Base-by-base conservation (phyloP, 2,888 invertebrate genomes). In the Loripinus fragilis region DNA sequence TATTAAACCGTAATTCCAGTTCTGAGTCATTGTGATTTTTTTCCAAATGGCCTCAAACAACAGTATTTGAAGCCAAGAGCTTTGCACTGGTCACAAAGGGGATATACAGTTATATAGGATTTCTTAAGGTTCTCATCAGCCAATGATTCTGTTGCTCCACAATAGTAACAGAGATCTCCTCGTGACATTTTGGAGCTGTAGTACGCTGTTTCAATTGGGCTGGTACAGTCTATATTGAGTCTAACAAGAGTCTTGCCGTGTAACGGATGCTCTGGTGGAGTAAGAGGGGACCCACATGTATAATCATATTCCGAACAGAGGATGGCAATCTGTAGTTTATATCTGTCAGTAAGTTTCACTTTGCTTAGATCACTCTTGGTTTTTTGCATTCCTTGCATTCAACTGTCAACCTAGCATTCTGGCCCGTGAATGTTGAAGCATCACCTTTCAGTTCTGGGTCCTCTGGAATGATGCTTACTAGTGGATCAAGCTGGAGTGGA, bases 301-400 rank as follows among this genome's bases (percentile, higher is more conserved):
- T 35, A 33, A 35, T 52, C 38, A 48, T 45, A 48, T 15, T 55
- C 55, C 12, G 28, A 33, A 15, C 52, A 10, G n/a, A 38, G 15
- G n/a, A 12, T 10, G 35, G 38, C 12, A 5, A 71, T 12, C 25
- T 33, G 33, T 5, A 71, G 15, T 41, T 52, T n/a, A 17, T 71
- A 15, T 12, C 52, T 10, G 10, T 33, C 50, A 38, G 35, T n/a
- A 12, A 71, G 50, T 23, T 20, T 28, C 8, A 38, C 15, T 35
- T 55, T 71, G 23, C 52, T 30, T 71, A 71, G 12, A 71, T 33
- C 20, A 71, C 2, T 15, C 71, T 17, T 23, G 55, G 71, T 23
- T 71, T 71, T 33, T 50, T 7, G 33, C 71, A 52, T 50, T 71
- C 71, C 10, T n/a, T 15, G 41, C 71, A 71, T 12, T 28, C 10